Conservation (phyloP, 2,888 invertebrate species). For the Parnassius glacialis region DNA sequence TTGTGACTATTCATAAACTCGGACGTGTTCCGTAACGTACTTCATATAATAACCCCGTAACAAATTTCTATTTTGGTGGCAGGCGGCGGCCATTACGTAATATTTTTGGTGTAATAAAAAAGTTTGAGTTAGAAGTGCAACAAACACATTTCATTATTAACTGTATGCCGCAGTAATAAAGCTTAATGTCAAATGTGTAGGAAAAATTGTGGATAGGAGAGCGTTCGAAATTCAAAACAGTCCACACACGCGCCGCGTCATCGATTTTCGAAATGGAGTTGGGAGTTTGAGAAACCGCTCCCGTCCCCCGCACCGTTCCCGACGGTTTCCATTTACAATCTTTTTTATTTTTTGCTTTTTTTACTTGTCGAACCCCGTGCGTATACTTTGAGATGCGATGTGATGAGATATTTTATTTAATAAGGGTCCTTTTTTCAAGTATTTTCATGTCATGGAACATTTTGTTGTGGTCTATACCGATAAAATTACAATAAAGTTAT, state of each 20-base stretch:
- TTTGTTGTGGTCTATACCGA: too few species aligned
- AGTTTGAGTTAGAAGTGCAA: conserved; percentile 6
- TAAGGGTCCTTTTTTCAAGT: too few species aligned
- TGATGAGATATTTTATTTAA: too few species aligned
- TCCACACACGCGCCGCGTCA: conserved; percentile 65
- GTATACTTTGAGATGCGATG: background rate
- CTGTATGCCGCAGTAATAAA: background rate
- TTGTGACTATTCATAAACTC: background rate
- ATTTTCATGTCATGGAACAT: too few species aligned
- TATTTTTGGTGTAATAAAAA: conserved; percentile 18
- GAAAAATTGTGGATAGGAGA: conserved; percentile 11
- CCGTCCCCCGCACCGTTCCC: conserved; percentile 26
- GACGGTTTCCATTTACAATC: conserved; percentile 16
- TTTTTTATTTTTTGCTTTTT: conserved; percentile 18
- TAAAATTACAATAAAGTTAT: too few species aligned
- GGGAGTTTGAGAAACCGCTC: conserved; percentile 43
- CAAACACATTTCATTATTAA: background rate
- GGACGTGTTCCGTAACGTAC: conserved; percentile 3
- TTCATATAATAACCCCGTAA: conserved; percentile 8
- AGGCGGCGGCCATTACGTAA: conserved; percentile 14
- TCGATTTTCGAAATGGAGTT: conserved; percentile 67
- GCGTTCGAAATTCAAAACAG: conserved; percentile 46
- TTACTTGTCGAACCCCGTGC: background rate
- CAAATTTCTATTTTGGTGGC: conserved; percentile 18
- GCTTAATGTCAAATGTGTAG: background rate